A percentile compares a stretch with the other conserved stretches of the same genome.
These are phyloP conservation scores for Meandrusa payeni DNA, from an alignment of 2,888 invertebrate genomes.

Conservation along the genomic window DNA sequence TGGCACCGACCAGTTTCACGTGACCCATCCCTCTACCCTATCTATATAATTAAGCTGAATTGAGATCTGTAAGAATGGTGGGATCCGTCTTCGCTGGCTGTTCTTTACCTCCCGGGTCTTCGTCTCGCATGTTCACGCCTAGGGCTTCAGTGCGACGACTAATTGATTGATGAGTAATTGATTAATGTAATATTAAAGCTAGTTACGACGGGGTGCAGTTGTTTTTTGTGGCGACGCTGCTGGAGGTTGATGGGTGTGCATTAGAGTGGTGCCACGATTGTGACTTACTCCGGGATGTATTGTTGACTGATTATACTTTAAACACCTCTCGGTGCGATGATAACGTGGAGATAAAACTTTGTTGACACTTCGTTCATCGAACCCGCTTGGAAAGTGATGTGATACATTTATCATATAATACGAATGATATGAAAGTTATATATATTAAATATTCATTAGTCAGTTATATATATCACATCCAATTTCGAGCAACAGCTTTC, in stretches of 20 bases:
- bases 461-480: no score
- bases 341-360: constrained; percentile 33
- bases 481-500: no score
- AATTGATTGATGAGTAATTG: constrained; percentile 72
- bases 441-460: no score
- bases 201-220: constrained; percentile 34
- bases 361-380: constrained; percentile 33
- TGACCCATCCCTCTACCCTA: constrained; percentile 43
- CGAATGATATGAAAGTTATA: neutral
- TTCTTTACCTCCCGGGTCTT: constrained; percentile 68
- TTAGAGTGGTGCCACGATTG: constrained; percentile 22
- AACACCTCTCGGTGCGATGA: constrained; percentile 26
- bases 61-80: constrained; percentile 28
- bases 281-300: constrained; percentile 21
- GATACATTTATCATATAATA: constrained; percentile 10
- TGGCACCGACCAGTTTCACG: constrained; percentile 54
- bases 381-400: constrained; percentile 24
- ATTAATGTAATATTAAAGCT: constrained; percentile 60
- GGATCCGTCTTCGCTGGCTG: constrained; percentile 46
- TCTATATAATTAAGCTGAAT: constrained; percentile 28
- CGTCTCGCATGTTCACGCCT: constrained; percentile 59
- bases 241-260: constrained; percentile 26
- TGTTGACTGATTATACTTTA: constrained; percentile 36
- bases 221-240: constrained; percentile 12
- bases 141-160: constrained; percentile 69